These are phyloP conservation scores for Pristis pectinata DNA, from an alignment of 2,797 vertebrate species.

Conservation along the genomic window DNA sequence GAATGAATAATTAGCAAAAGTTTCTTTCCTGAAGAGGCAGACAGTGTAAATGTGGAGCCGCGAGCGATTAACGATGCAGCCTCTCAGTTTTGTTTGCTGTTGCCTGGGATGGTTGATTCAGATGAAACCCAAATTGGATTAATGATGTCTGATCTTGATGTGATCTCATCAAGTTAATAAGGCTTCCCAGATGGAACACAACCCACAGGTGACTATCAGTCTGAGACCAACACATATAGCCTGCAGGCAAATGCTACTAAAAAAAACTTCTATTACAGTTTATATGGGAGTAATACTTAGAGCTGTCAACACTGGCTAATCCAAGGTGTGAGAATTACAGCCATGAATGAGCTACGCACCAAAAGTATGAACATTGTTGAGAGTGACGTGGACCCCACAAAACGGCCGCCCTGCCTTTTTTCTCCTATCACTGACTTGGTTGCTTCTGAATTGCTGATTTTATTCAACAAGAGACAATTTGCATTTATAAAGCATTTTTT, in stretches of 20 bases:
- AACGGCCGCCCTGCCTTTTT: neutral
- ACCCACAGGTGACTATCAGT: neutral
- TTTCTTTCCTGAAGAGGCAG: neutral
- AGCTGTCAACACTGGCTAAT: neutral
- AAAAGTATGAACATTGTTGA: neutral
- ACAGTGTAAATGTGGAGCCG: neutral
- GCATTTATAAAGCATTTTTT: no score
- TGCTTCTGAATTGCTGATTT: neutral
- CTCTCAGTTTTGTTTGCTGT: neutral
- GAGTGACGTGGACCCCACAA: neutral
- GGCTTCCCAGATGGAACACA: neutral
- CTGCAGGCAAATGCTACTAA: neutral
- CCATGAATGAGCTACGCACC: neutral
- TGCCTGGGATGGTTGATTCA: slow-evolving; percentile 8
- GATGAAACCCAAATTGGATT: slow-evolving; percentile 19
- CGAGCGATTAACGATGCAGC: neutral
- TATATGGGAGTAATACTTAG: no score
- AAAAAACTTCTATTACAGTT: neutral
- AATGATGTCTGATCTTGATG: neutral
- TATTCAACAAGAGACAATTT: neutral
- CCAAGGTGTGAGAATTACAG: neutral
- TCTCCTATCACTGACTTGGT: neutral
- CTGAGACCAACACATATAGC: neutral
- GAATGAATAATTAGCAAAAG: slow-evolving; percentile 6
- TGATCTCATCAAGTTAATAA: slow-evolving; percentile 35